Evolutionary conservation across 2,797 vertebrate species (phyloP).

Genomic region (Amazona finschi): DNA sequence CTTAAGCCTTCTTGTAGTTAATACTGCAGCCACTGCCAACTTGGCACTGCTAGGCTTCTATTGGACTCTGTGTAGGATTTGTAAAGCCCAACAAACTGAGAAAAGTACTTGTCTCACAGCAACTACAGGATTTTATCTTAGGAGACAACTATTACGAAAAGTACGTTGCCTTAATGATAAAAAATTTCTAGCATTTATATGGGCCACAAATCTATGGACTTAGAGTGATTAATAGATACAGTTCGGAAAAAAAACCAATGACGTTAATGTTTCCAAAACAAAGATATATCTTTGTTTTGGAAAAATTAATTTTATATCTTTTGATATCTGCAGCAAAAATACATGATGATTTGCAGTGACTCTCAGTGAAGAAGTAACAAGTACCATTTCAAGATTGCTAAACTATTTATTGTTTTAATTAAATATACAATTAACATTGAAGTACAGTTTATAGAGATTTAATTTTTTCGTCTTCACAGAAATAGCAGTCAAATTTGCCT

Average conservation of each 20-base stretch:
- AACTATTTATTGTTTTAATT: not conserved
- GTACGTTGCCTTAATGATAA: not conserved
- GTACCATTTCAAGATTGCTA: not conserved
- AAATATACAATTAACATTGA: not conserved
- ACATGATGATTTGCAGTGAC: not conserved
- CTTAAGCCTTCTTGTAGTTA: slow-evolving; percentile 71
- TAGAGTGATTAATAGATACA: not conserved
- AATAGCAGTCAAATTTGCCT: not conserved
- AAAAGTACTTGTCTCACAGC: slow-evolving; percentile 49
- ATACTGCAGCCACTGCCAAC: slow-evolving; percentile 59
- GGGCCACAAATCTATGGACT: not conserved
- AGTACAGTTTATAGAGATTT: not conserved
- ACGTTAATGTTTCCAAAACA: not conserved
- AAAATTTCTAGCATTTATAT: not conserved
- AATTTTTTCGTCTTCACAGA: not conserved
- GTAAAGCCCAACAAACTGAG: not conserved
- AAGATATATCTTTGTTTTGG: not conserved
- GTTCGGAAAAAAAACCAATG: not conserved
- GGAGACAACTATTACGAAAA: slow-evolving; percentile 3
- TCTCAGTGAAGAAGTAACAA: not conserved
- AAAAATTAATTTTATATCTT: not conserved
- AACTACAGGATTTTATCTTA: slow-evolving; percentile 42
- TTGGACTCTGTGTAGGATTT: slow-evolving; percentile 56
- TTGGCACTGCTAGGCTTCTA: slow-evolving; percentile 50
- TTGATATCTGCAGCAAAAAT: not conserved